A percentile compares a stretch with the other conserved stretches of the same genome.
These are phyloP conservation scores for Pica pica DNA, from an alignment of 2,113 vertebrate species.

Conservation along the genomic window DNA sequence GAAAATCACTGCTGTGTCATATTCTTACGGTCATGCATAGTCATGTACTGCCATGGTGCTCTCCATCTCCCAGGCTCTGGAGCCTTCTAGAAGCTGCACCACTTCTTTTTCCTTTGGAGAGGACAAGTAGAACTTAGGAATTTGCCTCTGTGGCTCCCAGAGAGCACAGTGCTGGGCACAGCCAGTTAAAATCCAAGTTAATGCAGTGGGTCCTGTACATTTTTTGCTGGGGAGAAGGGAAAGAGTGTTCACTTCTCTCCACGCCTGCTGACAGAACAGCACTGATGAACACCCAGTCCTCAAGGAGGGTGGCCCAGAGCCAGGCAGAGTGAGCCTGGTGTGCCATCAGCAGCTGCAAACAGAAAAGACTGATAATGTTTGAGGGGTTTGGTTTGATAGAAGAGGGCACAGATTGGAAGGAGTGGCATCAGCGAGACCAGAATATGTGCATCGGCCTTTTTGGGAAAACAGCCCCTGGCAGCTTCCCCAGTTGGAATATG, in stretches of 20 bases:
- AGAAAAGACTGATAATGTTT: neutral
- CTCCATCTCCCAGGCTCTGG: neutral
- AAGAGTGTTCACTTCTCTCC: neutral
- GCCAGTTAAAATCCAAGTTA: neutral
- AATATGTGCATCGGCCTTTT: neutral
- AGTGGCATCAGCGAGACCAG: neutral
- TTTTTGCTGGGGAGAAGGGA: neutral
- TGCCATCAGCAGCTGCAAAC: neutral
- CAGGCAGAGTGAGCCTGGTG: accelerated
- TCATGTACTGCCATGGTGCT: neutral
- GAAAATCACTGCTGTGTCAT: neutral
- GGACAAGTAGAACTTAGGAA: neutral
- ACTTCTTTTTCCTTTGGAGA: neutral
- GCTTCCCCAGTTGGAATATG: neutral
- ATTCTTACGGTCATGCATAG: neutral
- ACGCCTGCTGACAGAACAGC: neutral
- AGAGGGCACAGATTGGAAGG: neutral
- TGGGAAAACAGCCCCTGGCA: neutral
- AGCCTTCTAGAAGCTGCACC: neutral
- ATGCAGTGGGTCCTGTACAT: neutral
- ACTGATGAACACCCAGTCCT: neutral
- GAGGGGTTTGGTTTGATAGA: neutral
- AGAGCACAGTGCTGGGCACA: neutral
- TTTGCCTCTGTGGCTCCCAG: neutral
- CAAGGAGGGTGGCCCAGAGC: neutral